phyloP scores from a whole-genome alignment of 2,888 invertebrate genomes.

The Macaria liturata region DNA sequence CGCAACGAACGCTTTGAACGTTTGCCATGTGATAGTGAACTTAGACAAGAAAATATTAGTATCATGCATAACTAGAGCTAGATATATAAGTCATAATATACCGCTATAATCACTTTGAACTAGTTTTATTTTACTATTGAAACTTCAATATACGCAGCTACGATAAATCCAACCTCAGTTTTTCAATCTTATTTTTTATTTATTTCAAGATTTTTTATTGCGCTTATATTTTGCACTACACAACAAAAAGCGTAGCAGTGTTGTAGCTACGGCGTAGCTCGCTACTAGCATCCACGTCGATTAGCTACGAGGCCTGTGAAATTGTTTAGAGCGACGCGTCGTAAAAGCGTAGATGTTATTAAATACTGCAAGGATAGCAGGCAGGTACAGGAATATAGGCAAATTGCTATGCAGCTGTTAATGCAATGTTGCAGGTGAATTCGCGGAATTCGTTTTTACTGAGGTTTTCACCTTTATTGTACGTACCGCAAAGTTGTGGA shows the following conservation, averaged over 20 bases:
- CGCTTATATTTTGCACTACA: background rate
- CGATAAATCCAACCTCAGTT: too few species aligned
- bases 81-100: too few species aligned
- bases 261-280: background rate
- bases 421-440: background rate
- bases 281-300: constrained; percentile 27
- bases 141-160: too few species aligned
- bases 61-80: too few species aligned
- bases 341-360: constrained; percentile 22
- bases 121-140: too few species aligned
- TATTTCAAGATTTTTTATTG: background rate
- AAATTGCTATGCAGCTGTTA: background rate
- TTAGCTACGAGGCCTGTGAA: constrained; percentile 23
- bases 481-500: too few species aligned
- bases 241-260: background rate
- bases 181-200: background rate
- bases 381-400: background rate
- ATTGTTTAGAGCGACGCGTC: constrained; percentile 23
- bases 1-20: too few species aligned
- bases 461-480: too few species aligned
- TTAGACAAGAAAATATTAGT: too few species aligned
- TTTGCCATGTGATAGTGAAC: too few species aligned
- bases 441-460: too few species aligned
- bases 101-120: too few species aligned
- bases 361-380: constrained; percentile 1